phyloP scores from a whole-genome alignment of 2,797 vertebrate species.

The Chrosomus eos region DNA sequence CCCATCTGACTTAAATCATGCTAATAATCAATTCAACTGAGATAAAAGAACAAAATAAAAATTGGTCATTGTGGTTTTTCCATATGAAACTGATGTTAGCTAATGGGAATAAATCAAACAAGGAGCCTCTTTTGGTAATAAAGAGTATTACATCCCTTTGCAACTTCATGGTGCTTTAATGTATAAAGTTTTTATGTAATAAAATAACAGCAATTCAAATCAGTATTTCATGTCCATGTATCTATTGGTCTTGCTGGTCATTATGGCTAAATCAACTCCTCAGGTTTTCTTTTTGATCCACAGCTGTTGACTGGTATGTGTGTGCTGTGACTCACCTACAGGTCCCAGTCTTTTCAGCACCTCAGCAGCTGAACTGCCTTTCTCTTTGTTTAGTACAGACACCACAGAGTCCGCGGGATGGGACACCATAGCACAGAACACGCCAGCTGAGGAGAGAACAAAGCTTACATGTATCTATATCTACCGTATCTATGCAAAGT shows the following conservation, averaged over 20 bases:
- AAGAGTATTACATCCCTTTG: not conserved
- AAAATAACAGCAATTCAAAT: not conserved
- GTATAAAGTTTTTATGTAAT: not conserved
- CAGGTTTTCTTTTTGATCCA: not conserved
- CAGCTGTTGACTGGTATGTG: not conserved
- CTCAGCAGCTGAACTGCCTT: constrained; percentile 87
- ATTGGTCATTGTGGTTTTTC: not conserved
- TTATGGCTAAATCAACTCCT: not conserved
- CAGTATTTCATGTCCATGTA: not conserved
- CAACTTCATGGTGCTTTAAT: not conserved
- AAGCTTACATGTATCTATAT: not conserved
- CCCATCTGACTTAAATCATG: not conserved
- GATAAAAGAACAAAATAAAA: not conserved
- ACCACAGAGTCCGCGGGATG: constrained; percentile 97
- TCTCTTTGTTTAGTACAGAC: constrained; percentile 96
- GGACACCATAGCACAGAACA: constrained; percentile 97
- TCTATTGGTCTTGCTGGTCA: not conserved
- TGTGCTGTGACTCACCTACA: constrained; percentile 76
- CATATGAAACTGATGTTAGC: not conserved
- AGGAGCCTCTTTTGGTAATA: constrained; percentile 6
- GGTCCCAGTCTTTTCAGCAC: constrained; percentile 91
- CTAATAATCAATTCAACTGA: not conserved
- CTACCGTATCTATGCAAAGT: not conserved
- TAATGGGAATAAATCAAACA: not conserved
- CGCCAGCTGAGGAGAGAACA: constrained; percentile 82